Evolutionary conservation across 2,888 invertebrate species (phyloP).

Genomic region (Pherbina coryleti): DNA sequence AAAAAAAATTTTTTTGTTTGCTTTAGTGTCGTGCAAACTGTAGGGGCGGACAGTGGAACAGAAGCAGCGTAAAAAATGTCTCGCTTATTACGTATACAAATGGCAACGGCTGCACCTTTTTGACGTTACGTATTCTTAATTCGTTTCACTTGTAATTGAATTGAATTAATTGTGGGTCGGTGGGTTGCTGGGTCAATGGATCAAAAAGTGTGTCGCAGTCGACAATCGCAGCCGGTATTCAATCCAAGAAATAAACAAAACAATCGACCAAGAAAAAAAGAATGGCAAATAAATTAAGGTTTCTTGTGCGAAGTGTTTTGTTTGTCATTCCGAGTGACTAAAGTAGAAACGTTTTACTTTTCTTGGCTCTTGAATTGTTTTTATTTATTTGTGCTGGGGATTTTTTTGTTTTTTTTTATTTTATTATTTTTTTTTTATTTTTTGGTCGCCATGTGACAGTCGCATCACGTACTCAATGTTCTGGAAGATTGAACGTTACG

Average conservation of each 20-base stretch:
- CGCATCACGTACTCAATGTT: slow-evolving; percentile 65
- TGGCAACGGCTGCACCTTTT: neutral
- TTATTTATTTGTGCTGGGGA: neutral
- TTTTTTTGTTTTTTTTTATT: neutral
- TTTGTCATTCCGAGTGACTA: slow-evolving; percentile 4
- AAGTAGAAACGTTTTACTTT: neutral
- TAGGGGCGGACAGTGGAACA: no score
- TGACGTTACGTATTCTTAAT: slow-evolving; percentile 17
- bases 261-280: slow-evolving; percentile 7
- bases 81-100: neutral
- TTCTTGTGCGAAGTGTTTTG: neutral
- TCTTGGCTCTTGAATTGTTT: neutral
- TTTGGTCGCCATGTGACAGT: slow-evolving; percentile 47
- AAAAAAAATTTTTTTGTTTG: no score
- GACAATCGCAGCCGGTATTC: neutral
- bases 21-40: no score
- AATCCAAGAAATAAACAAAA: slow-evolving; percentile 17
- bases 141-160: slow-evolving; percentile 34
- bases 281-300: slow-evolving; percentile 30
- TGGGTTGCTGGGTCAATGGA: slow-evolving; percentile 40
- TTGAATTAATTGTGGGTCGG: slow-evolving; percentile 36
- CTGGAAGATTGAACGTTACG: slow-evolving; percentile 67
- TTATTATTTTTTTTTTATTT: neutral
- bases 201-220: neutral
- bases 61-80: no score